Conservation (phyloP, 2,113 vertebrate species). For the Panurus biarmicus region DNA sequence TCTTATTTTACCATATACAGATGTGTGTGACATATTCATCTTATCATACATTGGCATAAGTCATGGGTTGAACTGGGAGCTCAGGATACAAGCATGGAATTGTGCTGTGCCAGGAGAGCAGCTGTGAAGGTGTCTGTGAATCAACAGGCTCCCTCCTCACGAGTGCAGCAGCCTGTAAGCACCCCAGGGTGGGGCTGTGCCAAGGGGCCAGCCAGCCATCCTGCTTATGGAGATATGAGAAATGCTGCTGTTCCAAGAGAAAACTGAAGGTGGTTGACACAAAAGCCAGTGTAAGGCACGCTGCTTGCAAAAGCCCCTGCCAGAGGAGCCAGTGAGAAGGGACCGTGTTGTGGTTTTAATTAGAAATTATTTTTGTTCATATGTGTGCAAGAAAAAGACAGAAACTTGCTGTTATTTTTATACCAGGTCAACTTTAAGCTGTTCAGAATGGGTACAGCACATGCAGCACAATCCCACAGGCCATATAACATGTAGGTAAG, state of each 20-base stretch:
- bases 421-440: accelerated
- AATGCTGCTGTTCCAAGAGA: background rate
- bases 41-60: background rate
- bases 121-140: background rate
- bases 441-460: background rate
- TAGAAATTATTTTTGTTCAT: background rate
- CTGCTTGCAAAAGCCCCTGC: background rate
- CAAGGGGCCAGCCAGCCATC: background rate
- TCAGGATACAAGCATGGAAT: accelerated
- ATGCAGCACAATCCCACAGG: background rate
- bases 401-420: background rate
- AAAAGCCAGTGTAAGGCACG: background rate
- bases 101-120: background rate
- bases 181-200: background rate
- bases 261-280: background rate
- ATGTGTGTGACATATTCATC: background rate
- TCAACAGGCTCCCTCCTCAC: background rate
- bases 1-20: background rate
- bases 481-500: background rate
- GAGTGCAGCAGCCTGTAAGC: background rate
- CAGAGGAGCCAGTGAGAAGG: background rate
- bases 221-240: background rate
- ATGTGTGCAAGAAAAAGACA: background rate
- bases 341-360: background rate
- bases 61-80: background rate